Base-by-base conservation (phyloP, 2,113 vertebrate genomes). In the Rynchops niger region DNA sequence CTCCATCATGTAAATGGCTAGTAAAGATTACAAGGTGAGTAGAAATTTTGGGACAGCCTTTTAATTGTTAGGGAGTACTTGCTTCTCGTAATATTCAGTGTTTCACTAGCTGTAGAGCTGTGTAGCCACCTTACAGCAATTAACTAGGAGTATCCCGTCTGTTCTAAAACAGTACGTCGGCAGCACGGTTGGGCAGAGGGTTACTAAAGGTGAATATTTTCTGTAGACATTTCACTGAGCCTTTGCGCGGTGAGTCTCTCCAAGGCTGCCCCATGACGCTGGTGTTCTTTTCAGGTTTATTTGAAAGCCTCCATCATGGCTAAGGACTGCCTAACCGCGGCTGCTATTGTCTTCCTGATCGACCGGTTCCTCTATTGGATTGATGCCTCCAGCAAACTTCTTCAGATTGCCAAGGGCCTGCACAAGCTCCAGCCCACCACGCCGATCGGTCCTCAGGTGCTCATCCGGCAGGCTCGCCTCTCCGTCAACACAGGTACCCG, bases 291-390 rank as follows among this genome's bases (percentile, higher is more conserved):
- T 50, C 97, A 99, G 99, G 97, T 88, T 29, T 94, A 98, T 81
- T 89, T 99, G 70, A 98, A 98, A 94, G 98, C 98, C 16, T 98
- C 98, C 96, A 99, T 99, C 94, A 13, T 59, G 47, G 98, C 96
- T 36, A 86, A 82, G 77, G 98, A 99, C 95, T 98, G 98, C 0
- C 4, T 36, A 11, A 94, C 96, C 0, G 99, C 99, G 0, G 74
- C 98, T 4, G 99, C 99, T 2, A 90, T 98, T 27, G 95, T 99
- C 67, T 99, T 99, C 96, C 94, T 99, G 90, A 89, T 98, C 4
- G 99, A 99, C 95, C 98, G 99, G 11, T 99, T 99, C 92, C 97
- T 99, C 8, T 99, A 99, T 38, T 99, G 99, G 99, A 97, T 98
- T 0, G 99, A 99, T 56, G 97, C 98, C 49, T 99, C 99, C 14